Evolutionary conservation across 2,113 vertebrate species (phyloP).

Genomic region (Megaceryle maxima): DNA sequence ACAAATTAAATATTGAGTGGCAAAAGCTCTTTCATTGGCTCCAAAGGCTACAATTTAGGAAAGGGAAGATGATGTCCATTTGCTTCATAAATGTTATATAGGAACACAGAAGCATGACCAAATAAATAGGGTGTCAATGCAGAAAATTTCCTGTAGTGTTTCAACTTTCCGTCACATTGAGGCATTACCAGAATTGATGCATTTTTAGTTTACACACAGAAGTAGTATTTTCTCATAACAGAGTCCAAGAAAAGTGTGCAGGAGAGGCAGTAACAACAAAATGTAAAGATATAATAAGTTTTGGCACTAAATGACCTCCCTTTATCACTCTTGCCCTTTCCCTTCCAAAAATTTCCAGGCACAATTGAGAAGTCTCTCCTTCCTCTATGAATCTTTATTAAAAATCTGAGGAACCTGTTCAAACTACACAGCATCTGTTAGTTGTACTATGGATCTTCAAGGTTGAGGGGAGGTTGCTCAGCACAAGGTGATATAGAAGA

Average conservation of each 20-base stretch:
- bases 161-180: background rate
- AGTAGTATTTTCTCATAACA: background rate
- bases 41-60: background rate
- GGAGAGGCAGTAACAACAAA: background rate
- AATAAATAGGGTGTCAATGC: background rate
- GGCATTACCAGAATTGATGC: background rate
- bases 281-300: background rate
- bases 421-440: background rate
- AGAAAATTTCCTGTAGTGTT: background rate
- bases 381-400: background rate
- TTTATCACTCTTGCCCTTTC: background rate
- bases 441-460: background rate
- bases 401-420: background rate
- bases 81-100: background rate
- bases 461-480: background rate
- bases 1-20: background rate
- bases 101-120: background rate
- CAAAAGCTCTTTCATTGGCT: background rate
- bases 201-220: background rate
- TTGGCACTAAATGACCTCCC: background rate
- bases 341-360: background rate
- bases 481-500: background rate
- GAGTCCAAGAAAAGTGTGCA: background rate
- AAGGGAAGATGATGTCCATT: background rate
- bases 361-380: background rate